Evolutionary conservation across 2,888 invertebrate species (phyloP).

Genomic region (Entomobrya proxima): DNA sequence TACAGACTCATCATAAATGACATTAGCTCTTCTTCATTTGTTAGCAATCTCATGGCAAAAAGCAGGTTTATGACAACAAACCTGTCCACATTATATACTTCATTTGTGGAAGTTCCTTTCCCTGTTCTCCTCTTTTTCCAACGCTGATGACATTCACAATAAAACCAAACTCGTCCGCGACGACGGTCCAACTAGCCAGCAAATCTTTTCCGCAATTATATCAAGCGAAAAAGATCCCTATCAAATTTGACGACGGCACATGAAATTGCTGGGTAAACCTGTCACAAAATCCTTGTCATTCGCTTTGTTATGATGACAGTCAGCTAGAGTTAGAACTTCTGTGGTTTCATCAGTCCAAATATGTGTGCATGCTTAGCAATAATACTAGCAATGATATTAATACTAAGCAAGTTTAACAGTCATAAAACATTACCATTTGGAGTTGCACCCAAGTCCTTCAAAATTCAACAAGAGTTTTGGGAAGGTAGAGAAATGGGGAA

Average conservation of each 20-base stretch:
- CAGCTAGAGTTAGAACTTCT: conserved; percentile 57
- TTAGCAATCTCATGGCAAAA: conserved; percentile 26
- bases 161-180: conserved; percentile 15
- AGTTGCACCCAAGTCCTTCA: not conserved
- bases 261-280: conserved; percentile 71
- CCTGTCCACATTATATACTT: conserved; percentile 57
- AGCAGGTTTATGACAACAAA: conserved; percentile 59
- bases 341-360: conserved; percentile 60
- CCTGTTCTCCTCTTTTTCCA: not conserved
- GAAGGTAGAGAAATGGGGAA: not conserved
- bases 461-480: not conserved
- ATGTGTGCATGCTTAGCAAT: conserved; percentile 9
- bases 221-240: conserved; percentile 60
- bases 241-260: conserved; percentile 65
- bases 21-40: conserved; percentile 46
- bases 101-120: conserved; percentile 28
- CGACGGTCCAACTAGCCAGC: conserved; percentile 39
- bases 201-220: conserved; percentile 64
- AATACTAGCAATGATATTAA: conserved; percentile 9
- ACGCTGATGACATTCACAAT: not conserved
- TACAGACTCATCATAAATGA: conserved; percentile 51
- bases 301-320: conserved; percentile 52
- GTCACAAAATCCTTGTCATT: conserved; percentile 61
- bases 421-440: conserved; percentile 19
- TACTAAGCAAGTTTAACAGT: not conserved